Base-by-base conservation (phyloP, 2,113 vertebrate species). In the Brachyhypopomus gauderio region DNA sequence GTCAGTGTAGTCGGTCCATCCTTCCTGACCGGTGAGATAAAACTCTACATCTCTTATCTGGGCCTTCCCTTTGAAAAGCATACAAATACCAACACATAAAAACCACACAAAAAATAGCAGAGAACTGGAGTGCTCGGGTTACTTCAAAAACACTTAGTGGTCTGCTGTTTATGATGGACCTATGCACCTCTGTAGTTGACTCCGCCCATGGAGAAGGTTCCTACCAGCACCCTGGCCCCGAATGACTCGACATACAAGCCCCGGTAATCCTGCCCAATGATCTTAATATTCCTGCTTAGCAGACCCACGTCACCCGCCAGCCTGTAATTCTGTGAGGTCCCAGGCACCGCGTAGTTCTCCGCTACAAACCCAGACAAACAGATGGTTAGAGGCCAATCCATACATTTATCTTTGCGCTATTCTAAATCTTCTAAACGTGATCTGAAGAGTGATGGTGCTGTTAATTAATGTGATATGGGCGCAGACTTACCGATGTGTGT, bases 31-130 rank as follows among this genome's bases (percentile, higher is more conserved):
- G 3, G 93, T 92, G 80, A 76, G 94, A 87, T 92, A 93, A 87
- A 96, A 96, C 88, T 97, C 94, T 81, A 96, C 95, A 23, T 96
- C 94, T 78, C 93, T 94, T 83, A 97, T 93, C 88, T 94, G 94
- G 87, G 96, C 95, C 83, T 87, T 92, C 78, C 96, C 96, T 97
- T 71, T 8, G 76, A 52, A 38, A 58, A 17, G 12, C 7, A 70
- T 20, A 30, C 30, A 30, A 34, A 12, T 9, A 72, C 12, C 25
- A 78, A 22, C 20, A 41, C 55, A 9, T 20, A 48, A 60, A 27
- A 52, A 52, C 12, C 45, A 52, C 1, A 14, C 14, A 11, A 52
- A 52, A 52, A 52, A n/a, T n/a, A 11, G 45, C 45, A 52, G 45
- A 52, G 12, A 52, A 52, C 45, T 45, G 2, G 30, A 45, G 5